Conservation (phyloP, 2,113 vertebrate genomes). For the Platichthys stellatus region DNA sequence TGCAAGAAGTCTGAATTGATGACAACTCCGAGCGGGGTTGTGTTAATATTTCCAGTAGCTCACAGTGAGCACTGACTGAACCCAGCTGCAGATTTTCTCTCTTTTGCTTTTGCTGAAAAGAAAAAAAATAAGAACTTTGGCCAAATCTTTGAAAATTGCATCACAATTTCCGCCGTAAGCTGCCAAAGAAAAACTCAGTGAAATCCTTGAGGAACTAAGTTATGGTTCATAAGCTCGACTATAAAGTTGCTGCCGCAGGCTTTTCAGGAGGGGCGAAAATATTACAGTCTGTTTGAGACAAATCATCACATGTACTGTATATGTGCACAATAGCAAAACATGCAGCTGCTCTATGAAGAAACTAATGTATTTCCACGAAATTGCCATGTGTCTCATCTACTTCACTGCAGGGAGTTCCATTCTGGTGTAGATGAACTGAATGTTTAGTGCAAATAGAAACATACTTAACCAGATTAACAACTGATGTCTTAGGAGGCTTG, state of each 20-base stretch:
- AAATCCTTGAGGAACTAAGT: slow-evolving; percentile 28
- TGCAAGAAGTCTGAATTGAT: too few species aligned
- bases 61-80: not conserved
- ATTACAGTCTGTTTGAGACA: slow-evolving; percentile 34
- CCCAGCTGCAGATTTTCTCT: not conserved
- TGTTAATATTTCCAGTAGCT: too few species aligned
- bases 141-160: slow-evolving; percentile 15
- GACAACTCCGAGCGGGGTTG: too few species aligned
- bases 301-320: slow-evolving; percentile 20
- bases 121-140: slow-evolving; percentile 12
- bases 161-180: slow-evolving; percentile 8
- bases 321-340: not conserved
- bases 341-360: slow-evolving; percentile 43
- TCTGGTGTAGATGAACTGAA: slow-evolving; percentile 16
- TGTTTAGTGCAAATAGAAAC: not conserved
- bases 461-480: not conserved
- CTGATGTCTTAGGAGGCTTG: not conserved
- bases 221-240: slow-evolving; percentile 24
- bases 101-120: not conserved
- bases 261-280: slow-evolving; percentile 8
- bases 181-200: slow-evolving; percentile 7
- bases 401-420: not conserved
- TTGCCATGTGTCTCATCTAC: slow-evolving; percentile 35
- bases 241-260: slow-evolving; percentile 19
- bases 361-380: slow-evolving; percentile 46